Base-by-base conservation (phyloP, 2,797 vertebrate species). In the Eurystomus glaucurus region DNA sequence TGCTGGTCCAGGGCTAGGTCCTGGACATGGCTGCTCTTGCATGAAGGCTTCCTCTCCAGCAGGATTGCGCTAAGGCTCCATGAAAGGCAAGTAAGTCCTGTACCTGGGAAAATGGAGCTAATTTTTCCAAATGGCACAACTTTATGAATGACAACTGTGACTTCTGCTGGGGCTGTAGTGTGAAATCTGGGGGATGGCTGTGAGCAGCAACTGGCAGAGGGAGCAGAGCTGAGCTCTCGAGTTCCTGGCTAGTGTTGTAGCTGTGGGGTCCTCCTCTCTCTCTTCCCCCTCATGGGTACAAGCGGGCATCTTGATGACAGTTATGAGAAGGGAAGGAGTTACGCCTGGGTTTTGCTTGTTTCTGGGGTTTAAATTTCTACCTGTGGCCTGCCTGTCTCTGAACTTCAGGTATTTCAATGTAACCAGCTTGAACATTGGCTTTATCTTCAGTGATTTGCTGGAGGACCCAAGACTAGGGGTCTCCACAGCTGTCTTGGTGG, bases 141-240 rank as follows among this genome's bases (percentile, higher is more conserved):
- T 94, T 87, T 77, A 78, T 11, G 0, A 93, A 90, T 75, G 86
- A 92, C 88, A 94, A 64, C 91, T 94, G 92, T 95, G 95, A 92
- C 76, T 95, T 91, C 51, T 94, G 70, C 74, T 76, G 41, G 62
- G 83, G 79, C 62, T 76, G 81, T 2, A 0, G 74, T 70, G 90
- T 85, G 86, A 96, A 92, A 70, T 92, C 62, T 82, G 83, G 70
- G 68, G 92, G 92, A 66, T 76, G 92, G 48, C 80, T 93, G 91
- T 22, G 77, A 95, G 92, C 95, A 94, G 91, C 88, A 93, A 41
- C 86, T 97, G 94, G 84, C 71, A 45, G 88, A 92, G 88, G 62
- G 60, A 96, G 64, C 83, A 79, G 83, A 82, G 60, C 85, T 45
- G 51, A 87, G 80, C 48, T 57, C 93, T 74, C 2, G 0, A 37